Percentiles rank a stretch among this genome's conserved stretches.
phyloP scores from a whole-genome alignment of 1,140 invertebrate genomes.

The Paramacrobiotus metropolitanus region DNA sequence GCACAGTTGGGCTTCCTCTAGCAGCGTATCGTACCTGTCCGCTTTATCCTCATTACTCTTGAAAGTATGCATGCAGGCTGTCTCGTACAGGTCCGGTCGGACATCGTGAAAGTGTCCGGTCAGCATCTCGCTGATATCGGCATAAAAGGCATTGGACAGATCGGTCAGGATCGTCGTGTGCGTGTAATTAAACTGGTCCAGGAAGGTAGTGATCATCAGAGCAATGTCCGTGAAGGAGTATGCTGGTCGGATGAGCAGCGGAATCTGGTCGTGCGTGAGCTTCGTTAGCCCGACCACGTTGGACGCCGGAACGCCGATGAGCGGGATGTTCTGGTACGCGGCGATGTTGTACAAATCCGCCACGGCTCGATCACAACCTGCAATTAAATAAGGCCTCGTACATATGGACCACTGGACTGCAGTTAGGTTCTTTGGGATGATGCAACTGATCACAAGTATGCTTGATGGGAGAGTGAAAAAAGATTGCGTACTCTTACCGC shows the following conservation, averaged over 20 bases:
- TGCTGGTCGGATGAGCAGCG: background rate
- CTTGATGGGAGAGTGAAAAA: no score
- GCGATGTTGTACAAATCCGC: background rate
- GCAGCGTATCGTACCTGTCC: background rate
- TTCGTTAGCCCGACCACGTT: background rate
- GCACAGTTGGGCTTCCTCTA: background rate
- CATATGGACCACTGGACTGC: no score
- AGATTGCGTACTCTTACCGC: no score
- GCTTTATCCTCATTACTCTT: background rate
- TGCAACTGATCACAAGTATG: no score
- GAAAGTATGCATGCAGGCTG: background rate
- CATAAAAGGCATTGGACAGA: background rate
- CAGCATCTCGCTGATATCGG: background rate
- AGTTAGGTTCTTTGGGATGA: no score
- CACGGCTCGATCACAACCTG: background rate
- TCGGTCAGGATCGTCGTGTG: background rate
- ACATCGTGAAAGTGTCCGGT: background rate
- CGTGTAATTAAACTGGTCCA: background rate
- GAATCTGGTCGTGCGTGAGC: background rate
- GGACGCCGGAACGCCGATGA: background rate
- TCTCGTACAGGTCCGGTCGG: background rate
- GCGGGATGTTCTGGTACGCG: background rate
- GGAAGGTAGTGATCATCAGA: background rate
- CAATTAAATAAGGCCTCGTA: no score
- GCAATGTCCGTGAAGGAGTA: background rate